Evolutionary conservation across 2,797 vertebrate genomes (phyloP), one percentile per base, ranked within the genome.

Genomic region (Stomatorhinus walkeri): DNA sequence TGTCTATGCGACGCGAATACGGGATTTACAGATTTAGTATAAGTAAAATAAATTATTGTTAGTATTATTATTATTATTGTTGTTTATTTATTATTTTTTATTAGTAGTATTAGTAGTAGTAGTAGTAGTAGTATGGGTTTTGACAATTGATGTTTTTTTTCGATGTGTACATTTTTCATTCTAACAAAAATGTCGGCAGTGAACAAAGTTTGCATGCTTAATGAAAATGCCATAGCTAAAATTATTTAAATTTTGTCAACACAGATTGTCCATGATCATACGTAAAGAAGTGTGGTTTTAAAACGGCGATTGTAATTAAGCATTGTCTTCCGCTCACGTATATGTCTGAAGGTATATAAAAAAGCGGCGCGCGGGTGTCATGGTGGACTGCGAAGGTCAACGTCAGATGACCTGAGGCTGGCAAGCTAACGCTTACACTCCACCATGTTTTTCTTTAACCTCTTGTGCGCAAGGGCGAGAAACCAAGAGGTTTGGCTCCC

Each of bases 381-480:
- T 87, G 56, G 87, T 46, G 87, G 56, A 64, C 87, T 28, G 56
- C 59, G 87, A 87, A 68, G 59, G 87, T 68, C 59, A 87, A 87
- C 87, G 87, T 87, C 87, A 87, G 87, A 68, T 68, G 87, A 43
- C 87, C 85, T 16, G 28, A 6, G 85, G 52, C 56, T 24, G 28
- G 59, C 64, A 68, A 54, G 85, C 22, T 16, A 24, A 87, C n/a
- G 52, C 48, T 36, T 87, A 12, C 4, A 1, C 49, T 19, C 85
- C 49, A 36, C 14, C n/a, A 87, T 87, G 36, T 49, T 87, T 87
- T 68, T 61, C 24, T 24, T 61, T 56, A 7, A 36, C 56, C 28
- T 87, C n/a, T 22, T 2, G 19, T 43, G 8, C 16, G 19, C 22
- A 14, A 6, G n/a, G 36, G 40, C 19, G n/a, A 46, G 56, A 68